Conservation (phyloP, 2,888 invertebrate species). For the Leptinotarsa tumamoca region DNA sequence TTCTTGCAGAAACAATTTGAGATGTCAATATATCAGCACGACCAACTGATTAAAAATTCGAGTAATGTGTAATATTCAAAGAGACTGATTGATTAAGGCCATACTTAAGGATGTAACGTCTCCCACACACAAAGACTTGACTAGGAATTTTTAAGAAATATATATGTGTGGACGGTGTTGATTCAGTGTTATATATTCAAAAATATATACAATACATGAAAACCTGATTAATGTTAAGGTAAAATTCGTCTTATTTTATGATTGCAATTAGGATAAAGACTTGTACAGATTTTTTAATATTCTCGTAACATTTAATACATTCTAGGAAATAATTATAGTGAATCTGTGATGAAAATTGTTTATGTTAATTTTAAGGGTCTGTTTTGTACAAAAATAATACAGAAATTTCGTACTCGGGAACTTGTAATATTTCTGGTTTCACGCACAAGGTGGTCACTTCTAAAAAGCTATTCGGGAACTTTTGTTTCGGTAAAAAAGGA, state of each 20-base stretch:
- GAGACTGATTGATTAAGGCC: slow-evolving; percentile 53
- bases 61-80: slow-evolving; percentile 40
- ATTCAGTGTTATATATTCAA: slow-evolving; percentile 37
- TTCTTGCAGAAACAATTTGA: slow-evolving; percentile 44
- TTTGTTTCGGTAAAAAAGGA: not conserved
- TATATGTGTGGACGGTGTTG: slow-evolving; percentile 41
- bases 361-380: slow-evolving; percentile 45
- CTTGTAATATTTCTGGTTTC: slow-evolving; percentile 24
- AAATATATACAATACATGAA: slow-evolving; percentile 30
- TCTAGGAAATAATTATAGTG: slow-evolving; percentile 55
- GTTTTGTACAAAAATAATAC: slow-evolving; percentile 29
- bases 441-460: not conserved
- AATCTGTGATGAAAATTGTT: slow-evolving; percentile 58
- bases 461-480: no score
- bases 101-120: slow-evolving; percentile 49
- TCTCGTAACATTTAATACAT: slow-evolving; percentile 55
- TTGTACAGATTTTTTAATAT: slow-evolving; percentile 60
- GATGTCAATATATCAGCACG: slow-evolving; percentile 39
- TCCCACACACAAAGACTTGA: slow-evolving; percentile 42
- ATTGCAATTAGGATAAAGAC: slow-evolving; percentile 50
- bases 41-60: slow-evolving; percentile 32
- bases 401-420: slow-evolving; percentile 19
- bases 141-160: slow-evolving; percentile 21
- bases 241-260: slow-evolving; percentile 50
- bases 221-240: slow-evolving; percentile 46